Percentiles rank a stretch among this genome's conserved stretches.
Evolutionary conservation across 2,113 vertebrate species (phyloP).

Genomic region (Colinus virginianus): DNA sequence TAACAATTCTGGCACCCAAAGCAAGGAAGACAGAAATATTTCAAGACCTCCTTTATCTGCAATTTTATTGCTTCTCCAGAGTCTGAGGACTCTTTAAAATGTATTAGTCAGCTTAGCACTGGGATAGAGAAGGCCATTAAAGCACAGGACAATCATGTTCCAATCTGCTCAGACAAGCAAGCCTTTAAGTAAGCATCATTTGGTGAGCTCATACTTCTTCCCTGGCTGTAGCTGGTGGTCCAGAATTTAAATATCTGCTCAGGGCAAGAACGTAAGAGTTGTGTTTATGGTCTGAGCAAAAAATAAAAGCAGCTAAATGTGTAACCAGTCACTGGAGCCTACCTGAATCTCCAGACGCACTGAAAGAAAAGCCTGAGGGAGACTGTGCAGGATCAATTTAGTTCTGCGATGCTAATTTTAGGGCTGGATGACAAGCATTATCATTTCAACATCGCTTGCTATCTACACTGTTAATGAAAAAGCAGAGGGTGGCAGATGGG

Average conservation of each 20-base stretch:
- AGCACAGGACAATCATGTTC: not conserved
- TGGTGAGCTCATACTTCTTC: constrained; percentile 18
- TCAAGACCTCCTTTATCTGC: not conserved
- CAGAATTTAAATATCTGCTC: not conserved
- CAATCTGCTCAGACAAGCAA: constrained; percentile 4
- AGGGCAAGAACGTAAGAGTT: not conserved
- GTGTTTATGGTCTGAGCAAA: not conserved
- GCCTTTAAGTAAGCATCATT: not conserved
- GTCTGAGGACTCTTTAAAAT: not conserved
- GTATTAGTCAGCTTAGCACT: not conserved
- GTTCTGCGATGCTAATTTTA: not conserved
- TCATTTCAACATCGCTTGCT: not conserved
- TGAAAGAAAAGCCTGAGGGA: not conserved
- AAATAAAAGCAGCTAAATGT: not conserved
- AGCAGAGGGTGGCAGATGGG: not conserved
- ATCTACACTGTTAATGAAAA: not conserved
- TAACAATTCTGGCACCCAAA: not conserved
- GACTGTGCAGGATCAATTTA: not conserved
- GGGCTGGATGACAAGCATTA: not conserved
- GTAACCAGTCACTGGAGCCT: not conserved
- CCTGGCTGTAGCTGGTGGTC: not conserved
- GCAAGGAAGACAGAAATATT: not conserved
- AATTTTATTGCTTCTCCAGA: not conserved
- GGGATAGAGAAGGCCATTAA: not conserved
- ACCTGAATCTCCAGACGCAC: not conserved